Percentiles rank a stretch among this genome's conserved stretches.
phyloP scores from a whole-genome alignment of 1,140 invertebrate genomes.

The Onthophagus taurus region DNA sequence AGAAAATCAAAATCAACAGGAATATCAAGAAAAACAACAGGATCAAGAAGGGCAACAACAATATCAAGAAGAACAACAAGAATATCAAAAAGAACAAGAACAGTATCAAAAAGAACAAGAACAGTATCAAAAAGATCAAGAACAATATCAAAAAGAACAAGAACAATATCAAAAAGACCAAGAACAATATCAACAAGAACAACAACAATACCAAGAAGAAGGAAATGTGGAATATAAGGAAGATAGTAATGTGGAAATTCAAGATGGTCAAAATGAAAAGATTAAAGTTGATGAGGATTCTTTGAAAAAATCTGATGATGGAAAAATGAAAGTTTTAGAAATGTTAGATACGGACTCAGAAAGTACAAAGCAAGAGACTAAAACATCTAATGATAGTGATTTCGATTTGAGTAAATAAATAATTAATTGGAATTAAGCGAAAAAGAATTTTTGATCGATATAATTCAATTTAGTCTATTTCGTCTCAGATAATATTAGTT shows the following conservation, averaged over 20 bases:
- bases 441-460: too few relatives aligned
- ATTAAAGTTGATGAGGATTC: neutral
- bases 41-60: conserved; percentile 10
- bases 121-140: conserved; percentile 6
- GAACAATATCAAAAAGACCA: conserved; percentile 7
- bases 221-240: neutral
- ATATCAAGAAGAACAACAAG: conserved; percentile 11
- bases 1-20: conserved; percentile 10
- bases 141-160: conserved; percentile 10
- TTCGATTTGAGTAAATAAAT: conserved; percentile 19
- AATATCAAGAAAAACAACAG: conserved; percentile 16
- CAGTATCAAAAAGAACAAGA: conserved; percentile 2
- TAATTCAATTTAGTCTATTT: too few relatives aligned
- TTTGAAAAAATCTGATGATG: neutral
- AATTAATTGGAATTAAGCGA: neutral
- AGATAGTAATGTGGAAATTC: neutral
- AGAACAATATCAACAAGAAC: conserved; percentile 20
- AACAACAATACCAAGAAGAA: conserved; percentile 1
- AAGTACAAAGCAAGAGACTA: conserved; percentile 18
- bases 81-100: conserved; percentile 2
- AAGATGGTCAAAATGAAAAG: neutral
- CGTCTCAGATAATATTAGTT: neutral
- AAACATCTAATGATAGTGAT: conserved; percentile 25
- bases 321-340: conserved; percentile 18
- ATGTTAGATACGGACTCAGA: conserved; percentile 27